These are phyloP conservation scores for Lepilemur septentrionalis DNA, from an alignment of 2,797 vertebrate species.

Conservation along the genomic window DNA sequence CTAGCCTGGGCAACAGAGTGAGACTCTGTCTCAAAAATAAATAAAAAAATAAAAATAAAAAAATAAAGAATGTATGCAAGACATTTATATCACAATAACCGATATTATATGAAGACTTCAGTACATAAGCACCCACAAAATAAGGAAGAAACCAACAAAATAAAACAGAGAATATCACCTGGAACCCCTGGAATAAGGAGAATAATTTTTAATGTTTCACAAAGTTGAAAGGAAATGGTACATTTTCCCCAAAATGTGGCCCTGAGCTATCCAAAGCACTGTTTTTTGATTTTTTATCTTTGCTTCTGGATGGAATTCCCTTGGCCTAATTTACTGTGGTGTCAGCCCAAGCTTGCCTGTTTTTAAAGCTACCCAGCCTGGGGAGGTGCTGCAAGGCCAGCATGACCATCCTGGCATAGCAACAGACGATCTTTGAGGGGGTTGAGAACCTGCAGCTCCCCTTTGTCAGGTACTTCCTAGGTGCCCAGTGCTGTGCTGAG, in stretches of 20 bases:
- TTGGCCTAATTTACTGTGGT: not conserved
- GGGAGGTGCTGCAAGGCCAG: not conserved
- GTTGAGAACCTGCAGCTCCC: not conserved
- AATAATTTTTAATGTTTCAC: not conserved
- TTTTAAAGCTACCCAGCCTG: not conserved
- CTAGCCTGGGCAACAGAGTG: no score
- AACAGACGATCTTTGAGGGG: not conserved
- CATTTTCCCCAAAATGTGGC: not conserved
- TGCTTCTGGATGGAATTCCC: slow-evolving; percentile 14
- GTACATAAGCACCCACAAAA: not conserved
- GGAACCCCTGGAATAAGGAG: not conserved
- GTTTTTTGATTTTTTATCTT: not conserved
- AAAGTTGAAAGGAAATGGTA: not conserved
- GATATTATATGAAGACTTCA: not conserved
- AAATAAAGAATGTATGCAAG: not conserved
- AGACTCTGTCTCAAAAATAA: no score
- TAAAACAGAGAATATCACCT: not conserved
- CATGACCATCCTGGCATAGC: not conserved
- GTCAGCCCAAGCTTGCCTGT: not conserved
- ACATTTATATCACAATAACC: not conserved
- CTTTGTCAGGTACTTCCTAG: not conserved
- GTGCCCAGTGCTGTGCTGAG: not conserved
- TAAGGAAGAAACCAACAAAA: not conserved
- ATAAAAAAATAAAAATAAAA: not conserved
- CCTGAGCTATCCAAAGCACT: not conserved